Evolutionary conservation across 2,797 vertebrate species (phyloP), one percentile per base, ranked within the genome.

Genomic region (Pelobates cultripes): DNA sequence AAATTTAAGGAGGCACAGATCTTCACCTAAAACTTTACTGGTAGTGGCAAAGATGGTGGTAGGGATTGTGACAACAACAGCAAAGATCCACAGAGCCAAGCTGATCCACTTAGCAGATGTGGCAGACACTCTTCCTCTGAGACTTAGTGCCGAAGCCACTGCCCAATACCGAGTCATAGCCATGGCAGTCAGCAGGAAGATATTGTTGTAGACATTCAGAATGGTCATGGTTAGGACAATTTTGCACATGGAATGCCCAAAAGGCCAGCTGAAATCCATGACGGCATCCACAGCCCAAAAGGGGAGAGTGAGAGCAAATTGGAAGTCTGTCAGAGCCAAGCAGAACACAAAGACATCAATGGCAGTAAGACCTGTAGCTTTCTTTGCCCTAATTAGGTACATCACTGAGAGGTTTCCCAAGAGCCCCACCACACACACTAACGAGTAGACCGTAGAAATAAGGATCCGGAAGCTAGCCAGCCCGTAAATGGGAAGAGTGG

Each of bases 241-340:
- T 80, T 95, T 95, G 86, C 95, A 95, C 77, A 93, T 90, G 81
- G 75, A 80, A 43, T 86, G 55, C 51, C 93, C 89, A 3, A 96
- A 96, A 28, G 95, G 94, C 95, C 95, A 95, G 86, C 87, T 93
- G 88, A 94, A 95, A 87, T 96, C 94, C 90, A 95, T 66, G 0
- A 91, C 92, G 0, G 86, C 90, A 69, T 95, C 94, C 0, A 92
- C 86, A 0, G 95, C 95, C 94, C 95, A 95, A 73, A 96, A 96
- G 0, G 94, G 94, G 67, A 96, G 85, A 0, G 92, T 93, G 61
- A 96, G 80, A 0, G 94, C 93, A 80, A 95, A 93, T 44, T 93
- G 91, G 63, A 95, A 82, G 82, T 96, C 92, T 0, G 94, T 92
- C 79, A 94, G 60, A 2, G 95, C 94, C 78, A 96, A 77, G 83